Conservation (phyloP, 2,797 vertebrate species). For the Vipera ursinii region DNA sequence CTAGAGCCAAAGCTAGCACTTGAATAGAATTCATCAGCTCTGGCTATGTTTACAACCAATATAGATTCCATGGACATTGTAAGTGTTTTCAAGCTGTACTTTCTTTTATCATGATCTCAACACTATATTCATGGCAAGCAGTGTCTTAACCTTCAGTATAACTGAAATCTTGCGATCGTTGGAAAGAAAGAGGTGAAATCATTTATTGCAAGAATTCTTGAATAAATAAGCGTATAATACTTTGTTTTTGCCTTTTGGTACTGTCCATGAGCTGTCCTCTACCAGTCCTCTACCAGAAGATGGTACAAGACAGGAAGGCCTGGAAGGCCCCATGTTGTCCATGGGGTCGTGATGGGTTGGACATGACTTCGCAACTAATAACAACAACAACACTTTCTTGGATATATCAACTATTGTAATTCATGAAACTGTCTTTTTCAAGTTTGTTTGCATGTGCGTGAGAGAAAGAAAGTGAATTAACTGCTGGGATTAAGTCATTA, state of each 20-base stretch:
- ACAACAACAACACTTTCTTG: not conserved
- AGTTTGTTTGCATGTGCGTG: not conserved
- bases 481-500: not conserved
- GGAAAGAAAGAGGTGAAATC: constrained; percentile 30
- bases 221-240: constrained; percentile 24
- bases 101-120: not conserved
- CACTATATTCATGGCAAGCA: constrained; percentile 3
- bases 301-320: too few species aligned
- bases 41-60: not conserved
- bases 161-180: not conserved
- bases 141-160: not conserved
- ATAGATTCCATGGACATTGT: not conserved
- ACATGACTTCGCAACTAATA: too few species aligned
- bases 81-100: not conserved
- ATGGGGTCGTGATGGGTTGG: too few species aligned
- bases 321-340: too few species aligned
- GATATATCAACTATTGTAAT: constrained; percentile 24
- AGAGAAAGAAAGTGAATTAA: not conserved
- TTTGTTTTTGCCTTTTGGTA: not conserved
- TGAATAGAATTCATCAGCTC: not conserved
- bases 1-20: constrained; percentile 24
- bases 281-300: too few species aligned
- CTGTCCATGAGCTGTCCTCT: too few species aligned
- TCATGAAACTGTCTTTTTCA: constrained; percentile 25
- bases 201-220: constrained; percentile 20